These are phyloP conservation scores for Hypothenemus hampei DNA, from an alignment of 1,140 invertebrate genomes.

Conservation along the genomic window DNA sequence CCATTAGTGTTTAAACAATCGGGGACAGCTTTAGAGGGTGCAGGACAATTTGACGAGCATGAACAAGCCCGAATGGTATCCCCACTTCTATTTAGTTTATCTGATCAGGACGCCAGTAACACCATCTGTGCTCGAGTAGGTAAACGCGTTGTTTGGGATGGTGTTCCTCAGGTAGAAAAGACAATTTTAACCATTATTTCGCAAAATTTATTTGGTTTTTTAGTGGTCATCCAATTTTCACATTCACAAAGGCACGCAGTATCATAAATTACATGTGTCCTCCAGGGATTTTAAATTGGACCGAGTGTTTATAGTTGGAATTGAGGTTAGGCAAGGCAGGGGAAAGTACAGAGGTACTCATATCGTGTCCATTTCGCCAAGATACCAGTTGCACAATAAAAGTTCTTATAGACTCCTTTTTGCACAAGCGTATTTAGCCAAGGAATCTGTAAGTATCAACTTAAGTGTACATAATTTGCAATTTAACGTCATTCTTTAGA, in stretches of 20 bases:
- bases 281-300: constrained; percentile 60
- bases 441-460: constrained; percentile 46
- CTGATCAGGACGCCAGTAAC: constrained; percentile 75
- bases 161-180: constrained; percentile 57
- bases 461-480: background rate
- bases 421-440: constrained; percentile 66
- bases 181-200: background rate
- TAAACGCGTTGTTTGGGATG: constrained; percentile 58
- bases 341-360: constrained; percentile 85
- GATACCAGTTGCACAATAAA: constrained; percentile 90
- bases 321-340: constrained; percentile 80
- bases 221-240: constrained; percentile 42
- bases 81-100: constrained; percentile 92
- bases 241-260: constrained; percentile 68
- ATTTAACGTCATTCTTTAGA: background rate
- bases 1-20: constrained; percentile 93
- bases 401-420: constrained; percentile 78
- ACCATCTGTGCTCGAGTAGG: constrained; percentile 67
- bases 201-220: too few relatives aligned
- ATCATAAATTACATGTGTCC: constrained; percentile 58
- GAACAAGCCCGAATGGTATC: constrained; percentile 87
- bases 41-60: constrained; percentile 93
- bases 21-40: constrained; percentile 69
- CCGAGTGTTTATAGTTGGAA: constrained; percentile 73
- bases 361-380: constrained; percentile 87